Evolutionary conservation across 2,888 invertebrate genomes (phyloP).

Genomic region (Dinocampus coccinellae): DNA sequence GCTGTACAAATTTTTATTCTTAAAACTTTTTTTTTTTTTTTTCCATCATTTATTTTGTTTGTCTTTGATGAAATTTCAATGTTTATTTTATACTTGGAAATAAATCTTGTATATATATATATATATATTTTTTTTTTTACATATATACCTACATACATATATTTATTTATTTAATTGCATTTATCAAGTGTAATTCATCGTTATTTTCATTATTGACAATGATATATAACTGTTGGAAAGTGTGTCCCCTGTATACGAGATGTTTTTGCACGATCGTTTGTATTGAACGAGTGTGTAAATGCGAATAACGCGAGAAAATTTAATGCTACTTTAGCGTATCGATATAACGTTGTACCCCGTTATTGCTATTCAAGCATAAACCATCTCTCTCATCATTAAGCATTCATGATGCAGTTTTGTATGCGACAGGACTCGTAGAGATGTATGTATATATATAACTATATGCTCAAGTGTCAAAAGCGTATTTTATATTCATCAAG

Average conservation of each 20-base stretch:
- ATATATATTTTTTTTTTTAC: no score
- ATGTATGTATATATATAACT: conserved; percentile 30
- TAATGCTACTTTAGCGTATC: neutral
- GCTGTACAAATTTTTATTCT: neutral
- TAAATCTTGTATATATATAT: neutral
- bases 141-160: no score
- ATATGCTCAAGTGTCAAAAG: conserved; percentile 42
- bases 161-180: no score
- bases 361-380: conserved; percentile 20
- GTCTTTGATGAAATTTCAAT: neutral
- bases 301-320: neutral
- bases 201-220: neutral
- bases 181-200: neutral
- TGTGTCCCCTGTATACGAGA: conserved; percentile 1
- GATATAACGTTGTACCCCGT: neutral
- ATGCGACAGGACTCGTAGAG: conserved; percentile 45
- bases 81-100: neutral
- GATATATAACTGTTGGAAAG: neutral
- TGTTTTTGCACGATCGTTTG: no score
- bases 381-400: conserved; percentile 48
- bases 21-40: no score
- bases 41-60: no score
- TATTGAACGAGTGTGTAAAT: neutral
- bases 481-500: conserved; percentile 47
- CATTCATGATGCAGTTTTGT: conserved; percentile 51